Conservation (phyloP, 2,113 vertebrate species). For the Lepisosteus oculatus region DNA sequence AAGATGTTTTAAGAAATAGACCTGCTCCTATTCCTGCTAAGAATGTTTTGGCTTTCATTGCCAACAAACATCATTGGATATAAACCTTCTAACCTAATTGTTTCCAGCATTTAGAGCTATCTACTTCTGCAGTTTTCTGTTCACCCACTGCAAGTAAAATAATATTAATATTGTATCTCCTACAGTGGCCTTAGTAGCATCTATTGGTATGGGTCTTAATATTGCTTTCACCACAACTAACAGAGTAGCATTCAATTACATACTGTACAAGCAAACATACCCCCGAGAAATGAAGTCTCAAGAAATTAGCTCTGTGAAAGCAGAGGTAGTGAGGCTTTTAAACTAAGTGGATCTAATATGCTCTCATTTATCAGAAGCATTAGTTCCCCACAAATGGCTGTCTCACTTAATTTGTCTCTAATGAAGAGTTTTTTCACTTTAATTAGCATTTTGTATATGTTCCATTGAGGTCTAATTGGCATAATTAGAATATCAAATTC, state of each 20-base stretch:
- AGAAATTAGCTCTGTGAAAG: neutral
- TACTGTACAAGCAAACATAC: neutral
- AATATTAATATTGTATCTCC: too few species aligned
- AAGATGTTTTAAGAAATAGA: too few species aligned
- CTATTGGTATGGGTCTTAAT: neutral
- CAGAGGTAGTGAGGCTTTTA: neutral
- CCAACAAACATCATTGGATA: too few species aligned
- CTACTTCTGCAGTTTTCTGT: too few species aligned
- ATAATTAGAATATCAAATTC: neutral
- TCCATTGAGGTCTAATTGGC: neutral
- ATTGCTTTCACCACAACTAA: conserved; percentile 1
- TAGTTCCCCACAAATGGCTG: neutral
- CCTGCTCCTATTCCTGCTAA: too few species aligned
- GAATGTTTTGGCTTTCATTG: too few species aligned
- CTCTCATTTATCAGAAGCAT: neutral
- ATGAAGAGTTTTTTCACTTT: neutral
- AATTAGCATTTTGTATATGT: conserved; percentile 1
- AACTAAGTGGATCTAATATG: neutral
- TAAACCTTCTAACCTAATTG: too few species aligned
- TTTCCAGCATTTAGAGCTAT: too few species aligned
- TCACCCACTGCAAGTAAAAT: too few species aligned
- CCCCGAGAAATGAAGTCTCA: neutral
- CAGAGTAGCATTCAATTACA: conserved; percentile 1
- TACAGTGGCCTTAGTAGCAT: neutral
- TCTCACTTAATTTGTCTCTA: neutral